Evolutionary conservation across 2,888 invertebrate species (phyloP), one percentile per base, ranked within the genome.

Genomic region (Saturnia pavonia): DNA sequence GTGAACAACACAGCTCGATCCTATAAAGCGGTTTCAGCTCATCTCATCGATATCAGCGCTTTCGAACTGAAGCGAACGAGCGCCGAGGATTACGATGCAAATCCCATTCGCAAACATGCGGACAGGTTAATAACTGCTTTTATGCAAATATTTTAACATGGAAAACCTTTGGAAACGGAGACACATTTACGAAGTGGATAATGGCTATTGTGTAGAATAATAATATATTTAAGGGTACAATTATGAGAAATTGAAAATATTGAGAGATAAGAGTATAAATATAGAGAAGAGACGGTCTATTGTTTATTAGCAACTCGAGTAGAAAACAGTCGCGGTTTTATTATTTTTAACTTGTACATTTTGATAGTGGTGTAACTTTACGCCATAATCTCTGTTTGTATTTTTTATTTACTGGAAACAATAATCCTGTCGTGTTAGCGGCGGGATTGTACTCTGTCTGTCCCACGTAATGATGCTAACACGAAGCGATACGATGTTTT

Each of bases 331-430:
- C 34, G 40, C 11, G 67, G 25, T 60, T 60, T 60, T 27, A 60
- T 60, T 60, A 60, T 60, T 27, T 57, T 60, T 25, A 60, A 60
- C 25, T 60, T 60, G 57, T 60, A 73, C 76, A 71, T 72, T 74
- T 71, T 69, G 51, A 70, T 72, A 74, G 69, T 74, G 78, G 78
- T 73, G 71, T 76, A 77, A 80, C 75, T 72, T 69, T 71, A 78
- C 79, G 77, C 80, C 75, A 74, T 80, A 77, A 77, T 73, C 66
- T 74, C 74, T 69, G 71, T 71, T 72, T 70, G 75, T 73, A 76
- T 74, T 78, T 73, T 77, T 78, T 80, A 78, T 79, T 80, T 73
- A 78, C 77, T 80, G 68, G 69, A 69, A 51, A 71, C 70, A 63
- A 69, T 65, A 60, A 73, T 73, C 54, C 6, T 11, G 71, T 60